Base-by-base conservation (phyloP, 92 coral and sea anemone genomes). In the Epizoanthus illoricatus region DNA sequence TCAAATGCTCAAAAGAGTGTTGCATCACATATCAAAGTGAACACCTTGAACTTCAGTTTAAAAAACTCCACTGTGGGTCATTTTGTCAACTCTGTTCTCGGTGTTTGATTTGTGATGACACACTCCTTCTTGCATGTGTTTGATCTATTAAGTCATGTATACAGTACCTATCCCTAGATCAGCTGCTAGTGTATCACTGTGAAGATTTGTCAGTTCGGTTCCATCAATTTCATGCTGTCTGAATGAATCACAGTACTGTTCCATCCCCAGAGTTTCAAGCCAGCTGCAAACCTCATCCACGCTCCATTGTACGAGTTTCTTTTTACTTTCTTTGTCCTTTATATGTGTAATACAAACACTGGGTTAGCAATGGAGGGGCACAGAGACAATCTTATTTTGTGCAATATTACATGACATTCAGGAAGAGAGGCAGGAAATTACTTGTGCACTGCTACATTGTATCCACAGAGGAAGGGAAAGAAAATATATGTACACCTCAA, bases 151-250 rank as follows among this genome's bases (percentile, higher is more conserved):
- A 65, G 10, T 55, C 36, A 2, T 5, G 17, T 7, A 57, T n/a
- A 41, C 61, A 23, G 91, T 47, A 93, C 99, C 98, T 65, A 96
- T 93, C 73, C 93, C 91, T 42, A 96, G 89, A 71, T 93, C 99
- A 56, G 89, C 87, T n/a, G 97, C 90, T 39, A 96, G 88, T 18
- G 87, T 68, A 76, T 96, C 96, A 24, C 88, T 83, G 15, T 90
- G 87, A 56, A 96, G 86, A 79, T 91, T 87, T 39, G 91, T 88
- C 82, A 96, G 84, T 84, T 96, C 99, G 8, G 87, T 81, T 61
- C 99, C 99, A 88, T 96, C 99, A 80, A 96, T 94, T 58, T 93
- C 99, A 83, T 93, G 90, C 39, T 90, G 84, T 58, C 94, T 88
- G 55, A 96, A 96, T 15, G 85, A 36, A 79, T 94, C 96, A 74